Evolutionary conservation across 2,888 invertebrate species (phyloP).

Genomic region (Stenichneumon culpator): DNA sequence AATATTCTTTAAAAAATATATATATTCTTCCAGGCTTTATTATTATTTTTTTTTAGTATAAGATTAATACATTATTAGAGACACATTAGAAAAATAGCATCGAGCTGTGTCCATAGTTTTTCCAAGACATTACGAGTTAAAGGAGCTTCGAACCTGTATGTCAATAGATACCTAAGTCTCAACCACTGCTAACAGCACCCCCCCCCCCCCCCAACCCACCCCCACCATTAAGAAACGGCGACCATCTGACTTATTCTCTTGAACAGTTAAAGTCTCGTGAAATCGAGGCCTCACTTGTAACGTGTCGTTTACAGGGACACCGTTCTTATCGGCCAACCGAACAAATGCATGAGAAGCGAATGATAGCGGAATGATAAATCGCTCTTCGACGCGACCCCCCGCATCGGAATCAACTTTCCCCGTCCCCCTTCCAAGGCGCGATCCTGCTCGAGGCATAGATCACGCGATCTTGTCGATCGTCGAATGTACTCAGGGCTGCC

Average conservation of each 20-base stretch:
- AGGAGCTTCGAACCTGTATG: too few relatives aligned
- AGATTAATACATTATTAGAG: too few relatives aligned
- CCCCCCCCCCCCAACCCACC: background rate
- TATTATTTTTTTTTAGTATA: too few relatives aligned
- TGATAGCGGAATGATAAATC: constrained; percentile 56
- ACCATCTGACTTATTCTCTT: background rate
- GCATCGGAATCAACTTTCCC: constrained; percentile 51
- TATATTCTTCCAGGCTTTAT: too few relatives aligned
- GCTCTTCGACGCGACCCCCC: constrained; percentile 53
- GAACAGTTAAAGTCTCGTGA: background rate
- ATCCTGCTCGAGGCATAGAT: constrained; percentile 34
- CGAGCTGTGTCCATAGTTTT: too few relatives aligned
- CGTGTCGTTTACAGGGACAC: constrained; percentile 38
- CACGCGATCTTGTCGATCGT: constrained; percentile 52
- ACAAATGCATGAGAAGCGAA: constrained; percentile 60
- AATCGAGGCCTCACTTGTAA: background rate
- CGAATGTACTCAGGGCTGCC: constrained; percentile 22
- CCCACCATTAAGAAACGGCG: background rate
- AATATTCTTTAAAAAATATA: too few relatives aligned
- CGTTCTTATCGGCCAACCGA: constrained; percentile 47
- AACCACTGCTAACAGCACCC: too few relatives aligned
- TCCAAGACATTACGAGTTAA: too few relatives aligned
- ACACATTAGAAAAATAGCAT: too few relatives aligned
- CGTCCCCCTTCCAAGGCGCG: background rate
- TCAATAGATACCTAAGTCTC: too few relatives aligned